Evolutionary conservation across 2,113 vertebrate genomes (phyloP).

Genomic region (Turnix velox): DNA sequence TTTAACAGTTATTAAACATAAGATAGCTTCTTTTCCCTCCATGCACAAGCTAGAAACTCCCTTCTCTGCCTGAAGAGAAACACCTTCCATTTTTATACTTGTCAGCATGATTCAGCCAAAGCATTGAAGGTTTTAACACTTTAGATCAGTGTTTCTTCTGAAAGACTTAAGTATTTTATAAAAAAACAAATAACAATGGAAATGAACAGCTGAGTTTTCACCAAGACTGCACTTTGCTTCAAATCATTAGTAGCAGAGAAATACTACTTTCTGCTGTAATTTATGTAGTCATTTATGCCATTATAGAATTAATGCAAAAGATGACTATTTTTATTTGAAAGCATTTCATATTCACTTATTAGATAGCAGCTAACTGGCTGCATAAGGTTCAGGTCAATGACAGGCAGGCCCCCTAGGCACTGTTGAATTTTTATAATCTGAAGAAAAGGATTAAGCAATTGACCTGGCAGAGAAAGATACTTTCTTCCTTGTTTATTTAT

Average conservation of each 20-base stretch:
- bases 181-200: not conserved
- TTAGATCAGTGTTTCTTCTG: not conserved
- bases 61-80: not conserved
- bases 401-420: not conserved
- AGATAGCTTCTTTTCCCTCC: not conserved
- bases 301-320: not conserved
- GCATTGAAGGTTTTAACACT: not conserved
- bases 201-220: not conserved
- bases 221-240: not conserved
- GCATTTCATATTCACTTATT: not conserved
- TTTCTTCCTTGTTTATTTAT: not conserved
- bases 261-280: not conserved
- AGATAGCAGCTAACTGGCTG: not conserved
- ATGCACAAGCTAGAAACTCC: not conserved
- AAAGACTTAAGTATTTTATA: not conserved
- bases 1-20: not conserved
- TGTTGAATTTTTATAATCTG: not conserved
- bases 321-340: not conserved
- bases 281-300: not conserved
- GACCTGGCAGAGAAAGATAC: not conserved
- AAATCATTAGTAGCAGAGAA: not conserved
- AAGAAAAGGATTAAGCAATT: not conserved
- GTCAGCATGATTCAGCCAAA: not conserved
- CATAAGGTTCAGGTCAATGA: not conserved
- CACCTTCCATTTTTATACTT: not conserved